These are phyloP conservation scores for Dasysyrphus albostriatus DNA, from an alignment of 2,888 invertebrate genomes.

Conservation along the genomic window DNA sequence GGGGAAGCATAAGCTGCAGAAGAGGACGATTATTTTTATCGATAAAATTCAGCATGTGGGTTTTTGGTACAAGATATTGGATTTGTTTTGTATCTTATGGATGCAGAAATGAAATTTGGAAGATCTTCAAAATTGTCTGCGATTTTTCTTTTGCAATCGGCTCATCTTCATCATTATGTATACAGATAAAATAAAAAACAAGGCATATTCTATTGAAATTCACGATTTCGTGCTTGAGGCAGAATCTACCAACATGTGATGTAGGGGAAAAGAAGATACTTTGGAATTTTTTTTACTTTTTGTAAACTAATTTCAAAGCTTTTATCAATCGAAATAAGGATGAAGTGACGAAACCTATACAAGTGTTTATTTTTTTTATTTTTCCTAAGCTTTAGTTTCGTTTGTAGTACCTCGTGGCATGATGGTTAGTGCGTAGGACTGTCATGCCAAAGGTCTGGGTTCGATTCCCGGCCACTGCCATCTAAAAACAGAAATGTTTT, in stretches of 20 bases:
- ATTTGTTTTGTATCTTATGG: conserved; percentile 30
- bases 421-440: too few relatives aligned
- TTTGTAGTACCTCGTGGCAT: too few relatives aligned
- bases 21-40: not conserved
- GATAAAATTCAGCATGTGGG: conserved; percentile 30
- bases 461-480: too few relatives aligned
- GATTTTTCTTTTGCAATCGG: conserved; percentile 32
- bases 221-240: conserved; percentile 49
- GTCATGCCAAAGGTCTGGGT: too few relatives aligned
- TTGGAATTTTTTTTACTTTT: not conserved
- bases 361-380: too few relatives aligned
- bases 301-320: not conserved
- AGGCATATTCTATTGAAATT: conserved; percentile 8
- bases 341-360: too few relatives aligned
- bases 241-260: conserved; percentile 9
- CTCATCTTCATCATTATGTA: conserved; percentile 28
- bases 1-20: not conserved
- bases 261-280: not conserved
- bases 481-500: too few relatives aligned
- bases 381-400: too few relatives aligned
- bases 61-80: not conserved
- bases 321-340: not conserved
- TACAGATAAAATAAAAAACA: not conserved
- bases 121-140: conserved; percentile 7
- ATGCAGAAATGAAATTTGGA: conserved; percentile 46